Conservation (phyloP, 2,888 invertebrate species). For the Dioctria rufipes region DNA sequence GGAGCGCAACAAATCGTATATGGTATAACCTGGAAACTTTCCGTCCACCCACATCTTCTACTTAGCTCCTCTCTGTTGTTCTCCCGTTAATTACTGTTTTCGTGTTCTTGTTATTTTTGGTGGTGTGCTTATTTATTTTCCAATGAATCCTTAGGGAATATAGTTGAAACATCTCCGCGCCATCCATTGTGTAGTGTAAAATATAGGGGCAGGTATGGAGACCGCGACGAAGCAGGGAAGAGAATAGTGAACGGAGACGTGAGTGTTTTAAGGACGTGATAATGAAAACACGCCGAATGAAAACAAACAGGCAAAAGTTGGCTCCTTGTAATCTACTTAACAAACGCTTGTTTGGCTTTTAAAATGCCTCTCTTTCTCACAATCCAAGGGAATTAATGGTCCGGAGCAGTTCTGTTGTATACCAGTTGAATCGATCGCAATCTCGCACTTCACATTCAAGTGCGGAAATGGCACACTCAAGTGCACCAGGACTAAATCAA, state of each 20-base stretch:
- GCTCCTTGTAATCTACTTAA: constrained; percentile 27
- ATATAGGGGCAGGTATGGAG: not conserved
- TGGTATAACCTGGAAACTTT: not conserved
- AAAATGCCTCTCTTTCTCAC: constrained; percentile 7
- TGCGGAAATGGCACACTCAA: constrained; percentile 47
- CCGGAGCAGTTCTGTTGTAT: not conserved
- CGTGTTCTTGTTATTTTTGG: constrained; percentile 13
- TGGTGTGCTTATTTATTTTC: not conserved
- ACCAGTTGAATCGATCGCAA: constrained; percentile 24
- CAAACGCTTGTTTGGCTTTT: constrained; percentile 33
- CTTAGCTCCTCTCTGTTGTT: constrained; percentile 4
- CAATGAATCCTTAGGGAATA: constrained; percentile 20
- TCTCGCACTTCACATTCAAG: constrained; percentile 34
- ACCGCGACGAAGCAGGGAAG: constrained; percentile 15
- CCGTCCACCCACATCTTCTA: not conserved
- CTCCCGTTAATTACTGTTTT: not conserved
- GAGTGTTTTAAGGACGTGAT: constrained; percentile 25
- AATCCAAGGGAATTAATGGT: not conserved
- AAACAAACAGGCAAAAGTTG: constrained; percentile 43
- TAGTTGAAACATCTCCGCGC: constrained; percentile 22
- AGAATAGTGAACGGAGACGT: not conserved
- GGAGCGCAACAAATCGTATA: too few relatives aligned
- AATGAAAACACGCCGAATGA: constrained; percentile 32
- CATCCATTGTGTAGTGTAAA: not conserved
- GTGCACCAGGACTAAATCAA: constrained; percentile 31